Evolutionary conservation across 1,140 invertebrate species (phyloP).

Genomic region (Dendrolimus punctatus): DNA sequence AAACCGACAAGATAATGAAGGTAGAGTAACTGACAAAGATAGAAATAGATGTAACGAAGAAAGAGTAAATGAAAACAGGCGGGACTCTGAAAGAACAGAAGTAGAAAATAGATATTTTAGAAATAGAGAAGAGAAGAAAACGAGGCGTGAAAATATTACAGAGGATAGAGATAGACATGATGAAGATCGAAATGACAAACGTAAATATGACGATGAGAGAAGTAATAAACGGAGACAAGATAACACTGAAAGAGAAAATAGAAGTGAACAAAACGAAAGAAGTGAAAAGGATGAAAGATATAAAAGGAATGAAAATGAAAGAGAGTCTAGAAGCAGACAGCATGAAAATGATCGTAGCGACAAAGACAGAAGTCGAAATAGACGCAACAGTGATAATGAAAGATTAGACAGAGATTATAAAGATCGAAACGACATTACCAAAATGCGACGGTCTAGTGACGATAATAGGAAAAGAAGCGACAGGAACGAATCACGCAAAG

Average conservation of each 20-base stretch:
- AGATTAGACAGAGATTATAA: conserved; percentile 10
- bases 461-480: too few species aligned
- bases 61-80: too few species aligned
- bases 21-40: background rate
- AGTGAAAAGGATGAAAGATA: conserved; percentile 7
- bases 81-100: too few species aligned
- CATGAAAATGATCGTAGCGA: conserved; percentile 5
- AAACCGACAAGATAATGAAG: conserved; percentile 1
- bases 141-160: background rate
- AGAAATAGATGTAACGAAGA: background rate
- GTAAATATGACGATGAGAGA: conserved; percentile 8
- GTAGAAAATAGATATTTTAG: too few species aligned
- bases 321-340: conserved; percentile 1
- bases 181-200: conserved; percentile 9
- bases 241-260: conserved; percentile 6
- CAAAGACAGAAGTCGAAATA: conserved; percentile 5
- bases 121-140: too few species aligned
- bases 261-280: conserved; percentile 4
- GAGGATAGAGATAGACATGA: conserved; percentile 6
- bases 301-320: conserved; percentile 8
- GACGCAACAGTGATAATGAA: conserved; percentile 11
- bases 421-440: conserved; percentile 2
- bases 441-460: too few species aligned
- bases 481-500: conserved; percentile 7
- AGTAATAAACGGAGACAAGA: conserved; percentile 4